Base-by-base conservation (phyloP, 1,140 invertebrate genomes). In the Zaprionus capensis region DNA sequence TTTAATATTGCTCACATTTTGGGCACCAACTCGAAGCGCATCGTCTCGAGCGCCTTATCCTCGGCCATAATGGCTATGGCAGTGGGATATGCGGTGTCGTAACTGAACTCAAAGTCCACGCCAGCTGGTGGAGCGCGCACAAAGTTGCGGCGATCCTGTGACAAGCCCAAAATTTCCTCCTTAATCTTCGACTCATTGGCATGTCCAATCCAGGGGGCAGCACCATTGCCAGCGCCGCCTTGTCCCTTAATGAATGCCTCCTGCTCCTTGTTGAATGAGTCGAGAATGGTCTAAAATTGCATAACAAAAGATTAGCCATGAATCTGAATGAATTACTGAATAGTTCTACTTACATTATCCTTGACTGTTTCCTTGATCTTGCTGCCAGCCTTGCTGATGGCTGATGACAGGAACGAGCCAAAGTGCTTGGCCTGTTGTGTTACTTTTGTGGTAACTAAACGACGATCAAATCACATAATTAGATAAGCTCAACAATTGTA, bases 21-120 rank as follows among this genome's bases (percentile, higher is more conserved):
- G 78, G 99, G 99, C 83, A 99, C 99, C 77, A 99, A 95, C 93
- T 99, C 97, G 94, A 99, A 99, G 93, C 99, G 96, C 98, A 99
- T 99, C 93, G 97, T 97, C 93, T 98, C 96, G 79, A 99, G 95
- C 93, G 98, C 98, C 62, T 97, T 96, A 94, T 99, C 99, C 93
- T 99, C 96, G 81, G 97, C 96, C 93, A 99, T 96, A 82, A 98
- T 98, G 78, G 97, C 97, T 94, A 98, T 95, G 59, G 99, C 98
- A 82, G 99, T 95, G 38, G 98, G 98, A 93, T 97, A 97, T 93
- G 96, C 96, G 59, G 96, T 95, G 90, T 98, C 97, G 93, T 98
- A 98, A 92, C 99, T 97, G 95, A 99, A 99, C 58, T 97, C 95
- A 93, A 99, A 99, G 93, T 98, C 96, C 38, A 99, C 98, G 62